Evolutionary conservation across 2,797 vertebrate genomes (phyloP).

Genomic region (Acanthopagrus latus): DNA sequence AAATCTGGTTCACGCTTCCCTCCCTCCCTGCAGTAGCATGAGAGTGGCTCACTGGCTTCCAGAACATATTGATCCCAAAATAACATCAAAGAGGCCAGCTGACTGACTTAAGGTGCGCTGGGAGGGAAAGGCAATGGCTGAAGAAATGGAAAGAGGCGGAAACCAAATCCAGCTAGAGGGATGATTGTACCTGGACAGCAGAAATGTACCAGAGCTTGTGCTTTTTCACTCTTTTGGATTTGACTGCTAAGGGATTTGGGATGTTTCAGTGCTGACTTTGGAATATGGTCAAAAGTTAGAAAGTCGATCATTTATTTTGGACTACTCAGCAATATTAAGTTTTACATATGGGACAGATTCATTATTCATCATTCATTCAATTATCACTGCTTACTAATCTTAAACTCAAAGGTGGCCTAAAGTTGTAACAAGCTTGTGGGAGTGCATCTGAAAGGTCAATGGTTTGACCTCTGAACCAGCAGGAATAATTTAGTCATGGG

Average conservation of each 20-base stretch:
- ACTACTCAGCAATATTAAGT: slow-evolving; percentile 23
- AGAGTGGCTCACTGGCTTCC: slow-evolving; percentile 73
- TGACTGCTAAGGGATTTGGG: slow-evolving; percentile 8
- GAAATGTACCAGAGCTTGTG: background rate
- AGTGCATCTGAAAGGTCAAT: slow-evolving; percentile 8
- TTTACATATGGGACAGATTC: slow-evolving; percentile 30
- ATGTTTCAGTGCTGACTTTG: slow-evolving; percentile 33
- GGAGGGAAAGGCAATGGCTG: slow-evolving; percentile 25
- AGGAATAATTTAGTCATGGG: slow-evolving; percentile 1
- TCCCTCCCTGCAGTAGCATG: slow-evolving; percentile 53
- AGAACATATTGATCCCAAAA: slow-evolving; percentile 85
- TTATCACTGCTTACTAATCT: slow-evolving; percentile 27
- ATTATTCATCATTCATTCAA: slow-evolving; percentile 53
- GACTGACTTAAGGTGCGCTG: slow-evolving; percentile 69
- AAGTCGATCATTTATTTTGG: slow-evolving; percentile 6
- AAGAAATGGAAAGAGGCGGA: slow-evolving; percentile 30
- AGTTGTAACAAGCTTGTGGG: slow-evolving; percentile 1
- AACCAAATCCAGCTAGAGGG: slow-evolving; percentile 33
- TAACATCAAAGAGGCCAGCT: slow-evolving; percentile 81
- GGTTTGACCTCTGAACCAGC: slow-evolving; percentile 2
- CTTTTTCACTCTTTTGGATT: slow-evolving; percentile 7
- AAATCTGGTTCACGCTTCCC: slow-evolving; percentile 72
- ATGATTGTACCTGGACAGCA: slow-evolving; percentile 37
- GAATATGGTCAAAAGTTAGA: slow-evolving; percentile 13
- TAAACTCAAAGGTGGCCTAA: slow-evolving; percentile 4